Conservation (phyloP, 2,888 invertebrate species). For the Cosmopolites sordidus region DNA sequence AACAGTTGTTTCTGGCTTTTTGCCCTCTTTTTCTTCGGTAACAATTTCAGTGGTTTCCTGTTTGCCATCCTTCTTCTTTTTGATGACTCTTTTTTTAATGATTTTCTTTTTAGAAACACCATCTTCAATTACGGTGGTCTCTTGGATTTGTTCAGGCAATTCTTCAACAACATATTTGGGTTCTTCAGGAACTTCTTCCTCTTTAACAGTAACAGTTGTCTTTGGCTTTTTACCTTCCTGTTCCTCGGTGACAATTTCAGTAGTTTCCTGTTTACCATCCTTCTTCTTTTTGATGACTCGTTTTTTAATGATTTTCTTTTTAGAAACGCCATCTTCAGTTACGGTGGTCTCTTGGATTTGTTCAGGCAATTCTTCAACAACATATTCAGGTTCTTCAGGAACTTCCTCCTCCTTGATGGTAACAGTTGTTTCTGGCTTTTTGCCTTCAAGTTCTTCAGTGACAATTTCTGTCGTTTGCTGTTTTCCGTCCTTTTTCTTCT, state of each 20-base stretch:
- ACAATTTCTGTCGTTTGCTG: conserved; percentile 42
- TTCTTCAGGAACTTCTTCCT: conserved; percentile 34
- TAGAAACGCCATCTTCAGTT: conserved; percentile 41
- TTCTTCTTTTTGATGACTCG: conserved; percentile 41
- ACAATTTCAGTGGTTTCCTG: conserved; percentile 46
- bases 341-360: conserved; percentile 40
- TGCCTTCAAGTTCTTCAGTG: conserved; percentile 35
- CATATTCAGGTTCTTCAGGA: conserved; percentile 40
- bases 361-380: conserved; percentile 41
- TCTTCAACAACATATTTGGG: conserved; percentile 37
- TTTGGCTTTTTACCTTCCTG: conserved; percentile 29
- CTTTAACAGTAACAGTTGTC: conserved; percentile 33
- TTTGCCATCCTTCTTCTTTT: conserved; percentile 32
- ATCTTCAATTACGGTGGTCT: conserved; percentile 38
- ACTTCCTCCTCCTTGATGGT: conserved; percentile 36
- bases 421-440: conserved; percentile 28
- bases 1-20: conserved; percentile 37
- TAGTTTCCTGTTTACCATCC: conserved; percentile 43
- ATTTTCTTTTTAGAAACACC: conserved; percentile 35
- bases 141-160: conserved; percentile 35
- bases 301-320: conserved; percentile 47
- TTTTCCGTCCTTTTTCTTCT: conserved; percentile 41
- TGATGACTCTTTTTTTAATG: conserved; percentile 41
- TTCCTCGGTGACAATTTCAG: conserved; percentile 30
- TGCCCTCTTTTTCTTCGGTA: conserved; percentile 37